Evolutionary conservation across 2,113 vertebrate genomes (phyloP), one percentile per base, ranked within the genome.

Genomic region (Empidonax traillii): DNA sequence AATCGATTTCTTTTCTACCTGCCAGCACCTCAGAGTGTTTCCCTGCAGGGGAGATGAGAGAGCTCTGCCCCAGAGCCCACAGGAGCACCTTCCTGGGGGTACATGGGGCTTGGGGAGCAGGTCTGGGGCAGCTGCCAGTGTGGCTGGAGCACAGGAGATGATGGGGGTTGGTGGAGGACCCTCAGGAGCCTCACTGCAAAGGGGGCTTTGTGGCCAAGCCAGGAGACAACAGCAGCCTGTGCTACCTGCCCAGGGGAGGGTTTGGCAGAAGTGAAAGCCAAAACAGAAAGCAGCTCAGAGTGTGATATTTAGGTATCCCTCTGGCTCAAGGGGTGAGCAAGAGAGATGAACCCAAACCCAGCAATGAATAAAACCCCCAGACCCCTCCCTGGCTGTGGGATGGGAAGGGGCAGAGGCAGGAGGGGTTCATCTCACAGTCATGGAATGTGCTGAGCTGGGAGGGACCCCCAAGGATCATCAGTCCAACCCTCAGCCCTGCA

Each of bases 361-460:
- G 9, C 39, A 46, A 21, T 12, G 35, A 18, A 16, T 14, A 4
- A 46, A 53, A 49, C 7, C 2, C 3, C 14, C 24, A 8, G 21
- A 8, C n/a, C 61, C 39, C 14, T 33, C 44, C 17, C 14, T 17
- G 35, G 13, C 30, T n/a, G 22, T 4, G 0, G 44, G 23, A 14
- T 35, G 12, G n/a, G 44, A 46, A 59, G 41, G 28, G 30, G 14
- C 31, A 37, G 20, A n/a, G 30, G 20, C 19, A n/a, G 46, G 4
- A 4, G 8, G 0, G 0, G 1, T 11, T 22, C 14, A 11, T 27
- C 51, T 51, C 5, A 1, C 31, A 19, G 6, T 44, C 55, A 9
- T n/a, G 25, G 58, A 8, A 37, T 37, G 23, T 25, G 9, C 56
- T 59, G n/a, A 59, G 56, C 22, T 59, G 56, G 56, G 6, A 59